Percentiles rank a stretch among this genome's conserved stretches.
phyloP scores from a whole-genome alignment of 23 tunicate species.

The Oikopleura dioica region DNA sequence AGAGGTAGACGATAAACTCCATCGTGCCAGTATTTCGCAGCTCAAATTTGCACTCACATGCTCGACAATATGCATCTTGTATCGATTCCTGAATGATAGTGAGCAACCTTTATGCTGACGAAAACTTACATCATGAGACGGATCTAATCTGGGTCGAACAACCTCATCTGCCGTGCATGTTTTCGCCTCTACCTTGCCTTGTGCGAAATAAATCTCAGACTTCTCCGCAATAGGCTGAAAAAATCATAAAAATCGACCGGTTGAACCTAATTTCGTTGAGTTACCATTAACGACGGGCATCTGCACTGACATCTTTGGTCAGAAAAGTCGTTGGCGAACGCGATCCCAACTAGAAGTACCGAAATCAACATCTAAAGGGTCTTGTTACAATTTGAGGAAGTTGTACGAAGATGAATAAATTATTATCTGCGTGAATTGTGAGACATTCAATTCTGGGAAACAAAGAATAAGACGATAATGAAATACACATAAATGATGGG shows the following conservation, averaged over 20 bases:
- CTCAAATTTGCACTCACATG: slow-evolving; percentile 3
- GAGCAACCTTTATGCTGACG: too few relatives aligned
- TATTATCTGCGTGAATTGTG: too few relatives aligned
- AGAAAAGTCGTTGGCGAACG: not conserved
- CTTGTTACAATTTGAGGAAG: too few relatives aligned
- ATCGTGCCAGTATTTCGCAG: slow-evolving; percentile 6
- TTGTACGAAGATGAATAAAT: too few relatives aligned
- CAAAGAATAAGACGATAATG: too few relatives aligned
- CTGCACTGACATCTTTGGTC: not conserved
- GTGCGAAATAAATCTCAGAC: not conserved
- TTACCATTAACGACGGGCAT: not conserved
- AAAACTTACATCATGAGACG: too few relatives aligned
- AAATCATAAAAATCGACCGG: too few relatives aligned
- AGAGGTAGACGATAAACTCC: not conserved
- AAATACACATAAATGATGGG: too few relatives aligned
- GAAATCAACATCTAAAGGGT: too few relatives aligned
- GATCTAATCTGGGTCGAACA: not conserved
- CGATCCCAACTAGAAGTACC: not conserved
- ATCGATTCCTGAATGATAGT: not conserved
- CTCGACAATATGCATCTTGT: not conserved
- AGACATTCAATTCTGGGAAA: too few relatives aligned
- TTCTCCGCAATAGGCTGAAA: not conserved
- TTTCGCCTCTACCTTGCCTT: not conserved
- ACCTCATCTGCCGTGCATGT: not conserved
- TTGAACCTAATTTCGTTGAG: too few relatives aligned